phyloP scores from a whole-genome alignment of 2,888 invertebrate species.

The Rhagonycha lutea region DNA sequence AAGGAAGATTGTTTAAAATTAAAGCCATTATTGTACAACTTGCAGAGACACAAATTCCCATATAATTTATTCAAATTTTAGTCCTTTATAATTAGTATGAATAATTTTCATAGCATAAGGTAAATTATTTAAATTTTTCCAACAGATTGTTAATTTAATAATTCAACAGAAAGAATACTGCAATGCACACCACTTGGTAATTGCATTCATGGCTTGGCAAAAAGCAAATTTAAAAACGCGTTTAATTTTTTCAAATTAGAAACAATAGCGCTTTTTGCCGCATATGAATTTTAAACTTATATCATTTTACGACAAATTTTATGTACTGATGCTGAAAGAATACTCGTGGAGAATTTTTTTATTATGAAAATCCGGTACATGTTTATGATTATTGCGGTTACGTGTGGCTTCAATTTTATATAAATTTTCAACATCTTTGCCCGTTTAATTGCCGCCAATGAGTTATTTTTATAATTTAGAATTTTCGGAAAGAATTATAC shows the following conservation, averaged over 20 bases:
- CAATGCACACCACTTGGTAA: slow-evolving; percentile 4
- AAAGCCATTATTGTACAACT: slow-evolving; percentile 13
- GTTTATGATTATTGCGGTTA: background rate
- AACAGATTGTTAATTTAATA: background rate
- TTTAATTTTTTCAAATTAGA: slow-evolving; percentile 24
- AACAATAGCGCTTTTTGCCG: slow-evolving; percentile 11
- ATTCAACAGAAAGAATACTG: background rate
- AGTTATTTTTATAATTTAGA: background rate
- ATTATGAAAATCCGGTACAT: background rate
- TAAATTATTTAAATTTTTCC: slow-evolving; percentile 8
- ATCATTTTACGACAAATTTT: slow-evolving; percentile 11
- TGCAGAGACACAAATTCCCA: background rate
- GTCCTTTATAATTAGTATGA: background rate
- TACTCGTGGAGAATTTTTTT: background rate
- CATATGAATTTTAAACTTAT: slow-evolving; percentile 19
- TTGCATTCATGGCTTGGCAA: slow-evolving; percentile 12
- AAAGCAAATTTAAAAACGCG: slow-evolving; percentile 25
- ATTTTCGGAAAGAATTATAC: background rate
- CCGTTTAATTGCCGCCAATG: background rate
- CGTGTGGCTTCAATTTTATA: background rate
- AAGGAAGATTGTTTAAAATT: slow-evolving; percentile 10
- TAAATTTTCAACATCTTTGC: background rate
- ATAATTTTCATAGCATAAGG: background rate
- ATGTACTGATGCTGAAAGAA: background rate
- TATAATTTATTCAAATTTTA: background rate